Percentiles rank a stretch among this genome's conserved stretches.
phyloP scores from a whole-genome alignment of 1,140 invertebrate genomes.

The Ephestia elutella region DNA sequence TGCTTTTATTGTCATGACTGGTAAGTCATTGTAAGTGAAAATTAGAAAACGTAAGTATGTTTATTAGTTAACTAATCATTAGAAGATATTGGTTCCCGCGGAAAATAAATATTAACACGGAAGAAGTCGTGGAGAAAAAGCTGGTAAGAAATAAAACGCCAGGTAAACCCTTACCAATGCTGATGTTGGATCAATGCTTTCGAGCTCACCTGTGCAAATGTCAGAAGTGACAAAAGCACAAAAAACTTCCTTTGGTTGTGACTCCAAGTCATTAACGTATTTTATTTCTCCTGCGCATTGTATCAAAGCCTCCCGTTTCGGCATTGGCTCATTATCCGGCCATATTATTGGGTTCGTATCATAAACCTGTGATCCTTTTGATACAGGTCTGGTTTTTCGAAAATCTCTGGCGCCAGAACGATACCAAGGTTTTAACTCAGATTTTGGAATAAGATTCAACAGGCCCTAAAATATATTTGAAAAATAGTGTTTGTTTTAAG shows the following conservation, averaged over 20 bases:
- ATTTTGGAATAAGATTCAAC: conserved; percentile 32
- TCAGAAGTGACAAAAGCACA: conserved; percentile 79
- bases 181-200: conserved; percentile 76
- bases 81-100: too few relatives aligned
- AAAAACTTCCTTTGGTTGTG: conserved; percentile 74
- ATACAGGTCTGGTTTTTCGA: conserved; percentile 73
- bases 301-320: conserved; percentile 77
- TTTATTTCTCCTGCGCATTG: conserved; percentile 79
- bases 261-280: conserved; percentile 79
- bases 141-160: too few relatives aligned
- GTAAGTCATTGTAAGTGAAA: too few relatives aligned
- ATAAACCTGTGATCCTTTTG: conserved; percentile 78
- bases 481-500: too few relatives aligned
- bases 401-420: conserved; percentile 58
- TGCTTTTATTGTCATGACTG: too few relatives aligned
- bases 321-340: conserved; percentile 80
- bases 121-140: too few relatives aligned
- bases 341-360: conserved; percentile 78
- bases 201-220: conserved; percentile 75
- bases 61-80: too few relatives aligned
- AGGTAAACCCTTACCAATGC: conserved; percentile 72
- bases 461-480: conserved; percentile 34
- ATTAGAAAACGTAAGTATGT: too few relatives aligned
- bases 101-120: too few relatives aligned
- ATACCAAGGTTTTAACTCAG: conserved; percentile 23